phyloP scores from a whole-genome alignment of 2,888 invertebrate genomes.

The Scrobipalpa atriplicella region DNA sequence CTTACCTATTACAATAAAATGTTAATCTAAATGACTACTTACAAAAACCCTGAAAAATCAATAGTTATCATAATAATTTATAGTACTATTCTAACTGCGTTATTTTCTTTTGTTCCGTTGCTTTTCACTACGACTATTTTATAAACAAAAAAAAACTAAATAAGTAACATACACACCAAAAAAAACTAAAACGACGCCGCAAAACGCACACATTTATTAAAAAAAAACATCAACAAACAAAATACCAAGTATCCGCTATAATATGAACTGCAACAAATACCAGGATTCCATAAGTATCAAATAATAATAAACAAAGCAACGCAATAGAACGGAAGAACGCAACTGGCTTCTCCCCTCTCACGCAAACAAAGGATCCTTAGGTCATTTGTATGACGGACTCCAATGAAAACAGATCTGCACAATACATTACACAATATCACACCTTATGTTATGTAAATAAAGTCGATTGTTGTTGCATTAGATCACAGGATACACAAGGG shows the following conservation, averaged over 20 bases:
- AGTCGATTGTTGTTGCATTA: constrained; percentile 58
- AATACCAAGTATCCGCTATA: neutral
- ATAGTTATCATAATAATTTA: too few species aligned
- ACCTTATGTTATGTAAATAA: constrained; percentile 61
- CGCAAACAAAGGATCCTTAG: constrained; percentile 17
- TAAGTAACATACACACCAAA: too few species aligned
- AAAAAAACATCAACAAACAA: neutral
- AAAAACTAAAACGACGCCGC: neutral
- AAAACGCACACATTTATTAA: too few species aligned
- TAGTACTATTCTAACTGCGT: neutral
- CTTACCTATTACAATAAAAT: neutral
- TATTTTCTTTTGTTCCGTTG: neutral
- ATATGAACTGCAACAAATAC: neutral
- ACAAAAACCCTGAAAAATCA: too few species aligned
- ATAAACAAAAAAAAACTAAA: too few species aligned
- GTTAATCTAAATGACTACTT: neutral
- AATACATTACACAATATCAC: neutral
- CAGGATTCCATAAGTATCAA: constrained; percentile 9
- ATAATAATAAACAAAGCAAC: constrained; percentile 13
- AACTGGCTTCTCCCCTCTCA: neutral
- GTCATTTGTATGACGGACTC: neutral
- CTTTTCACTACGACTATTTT: neutral
- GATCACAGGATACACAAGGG: constrained; percentile 52
- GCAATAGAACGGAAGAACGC: neutral
- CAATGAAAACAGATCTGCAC: neutral